Evolutionary conservation across 2,888 invertebrate species (phyloP).

Genomic region (Diadegma fenestrale): DNA sequence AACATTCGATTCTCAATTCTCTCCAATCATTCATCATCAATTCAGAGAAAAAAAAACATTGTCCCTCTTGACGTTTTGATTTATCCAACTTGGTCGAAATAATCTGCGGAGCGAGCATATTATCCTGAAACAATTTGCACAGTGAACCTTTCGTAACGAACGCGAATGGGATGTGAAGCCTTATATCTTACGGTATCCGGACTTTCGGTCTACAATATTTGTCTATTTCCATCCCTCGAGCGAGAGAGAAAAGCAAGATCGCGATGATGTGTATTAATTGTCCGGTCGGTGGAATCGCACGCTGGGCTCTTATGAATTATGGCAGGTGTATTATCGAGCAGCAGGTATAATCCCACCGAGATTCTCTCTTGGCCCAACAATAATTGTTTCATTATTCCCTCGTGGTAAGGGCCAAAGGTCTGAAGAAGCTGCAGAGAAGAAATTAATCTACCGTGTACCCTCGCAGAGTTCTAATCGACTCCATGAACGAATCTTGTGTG

Average conservation of each 20-base stretch:
- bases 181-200: constrained; percentile 43
- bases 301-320: constrained; percentile 51
- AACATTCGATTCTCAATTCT: background rate
- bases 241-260: constrained; percentile 2
- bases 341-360: constrained; percentile 16
- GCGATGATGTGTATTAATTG: constrained; percentile 56
- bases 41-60: background rate
- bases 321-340: constrained; percentile 35
- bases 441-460: constrained; percentile 48
- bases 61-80: background rate
- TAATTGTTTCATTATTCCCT: constrained; percentile 56
- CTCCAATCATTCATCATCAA: background rate
- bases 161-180: background rate
- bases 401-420: background rate
- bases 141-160: background rate
- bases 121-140: background rate
- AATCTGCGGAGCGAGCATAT: background rate
- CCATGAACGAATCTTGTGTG: constrained; percentile 26
- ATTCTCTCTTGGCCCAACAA: constrained; percentile 9
- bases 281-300: constrained; percentile 16
- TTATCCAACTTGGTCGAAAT: background rate
- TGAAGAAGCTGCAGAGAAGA: constrained; percentile 16
- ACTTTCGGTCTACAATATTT: constrained; percentile 4
- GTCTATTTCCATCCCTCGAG: constrained; percentile 29
- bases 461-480: constrained; percentile 43